Evolutionary conservation across 2,888 invertebrate genomes (phyloP).

Genomic region (Celastrina argiolus): DNA sequence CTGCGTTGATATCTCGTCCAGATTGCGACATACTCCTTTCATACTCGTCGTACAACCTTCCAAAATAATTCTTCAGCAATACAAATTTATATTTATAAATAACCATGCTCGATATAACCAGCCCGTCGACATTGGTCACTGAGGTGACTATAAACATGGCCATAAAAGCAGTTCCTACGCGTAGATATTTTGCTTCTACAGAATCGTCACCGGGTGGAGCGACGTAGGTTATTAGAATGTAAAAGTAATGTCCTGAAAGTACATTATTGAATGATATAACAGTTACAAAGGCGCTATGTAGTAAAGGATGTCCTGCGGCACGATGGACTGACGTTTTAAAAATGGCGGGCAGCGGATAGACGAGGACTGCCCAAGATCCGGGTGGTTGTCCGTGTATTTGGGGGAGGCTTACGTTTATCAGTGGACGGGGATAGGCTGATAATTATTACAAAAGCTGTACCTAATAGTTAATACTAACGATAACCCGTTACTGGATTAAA

Average conservation of each 20-base stretch:
- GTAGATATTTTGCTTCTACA: neutral
- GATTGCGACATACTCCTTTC: neutral
- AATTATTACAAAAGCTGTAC: too few relatives aligned
- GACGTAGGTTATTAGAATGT: neutral
- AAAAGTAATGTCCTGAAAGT: conserved; percentile 16
- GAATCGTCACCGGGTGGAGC: neutral
- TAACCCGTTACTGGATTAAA: too few relatives aligned
- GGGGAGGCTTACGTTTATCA: too few relatives aligned
- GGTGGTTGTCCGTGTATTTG: too few relatives aligned
- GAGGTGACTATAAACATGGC: neutral
- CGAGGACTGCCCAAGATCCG: too few relatives aligned
- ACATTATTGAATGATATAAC: too few relatives aligned
- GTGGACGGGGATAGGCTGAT: too few relatives aligned
- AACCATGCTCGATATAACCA: conserved; percentile 15
- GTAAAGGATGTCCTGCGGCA: too few relatives aligned
- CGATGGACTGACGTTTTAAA: too few relatives aligned
- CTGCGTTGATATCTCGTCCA: neutral
- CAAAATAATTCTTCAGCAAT: conserved; percentile 2
- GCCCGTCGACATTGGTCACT: neutral
- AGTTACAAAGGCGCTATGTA: too few relatives aligned
- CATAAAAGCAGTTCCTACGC: neutral
- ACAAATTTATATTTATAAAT: conserved; percentile 19
- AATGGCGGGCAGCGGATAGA: too few relatives aligned
- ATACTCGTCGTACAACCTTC: neutral
- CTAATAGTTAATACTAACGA: too few relatives aligned